phyloP scores from a whole-genome alignment of 1,140 invertebrate genomes.

The Magallana angulata region DNA sequence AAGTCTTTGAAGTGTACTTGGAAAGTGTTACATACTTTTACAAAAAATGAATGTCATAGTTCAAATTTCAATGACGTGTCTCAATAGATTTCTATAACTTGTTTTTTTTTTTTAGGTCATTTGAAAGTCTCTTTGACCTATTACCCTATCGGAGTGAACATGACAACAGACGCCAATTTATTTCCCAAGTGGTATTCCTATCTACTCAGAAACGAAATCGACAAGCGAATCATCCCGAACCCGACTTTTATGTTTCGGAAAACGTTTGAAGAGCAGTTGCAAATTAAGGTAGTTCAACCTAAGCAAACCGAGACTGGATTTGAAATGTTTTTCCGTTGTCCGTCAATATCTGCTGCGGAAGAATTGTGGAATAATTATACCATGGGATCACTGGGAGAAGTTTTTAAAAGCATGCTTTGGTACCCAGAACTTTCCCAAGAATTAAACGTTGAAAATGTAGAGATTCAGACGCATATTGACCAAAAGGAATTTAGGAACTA shows the following conservation, averaged over 20 bases:
- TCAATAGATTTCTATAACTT: neutral
- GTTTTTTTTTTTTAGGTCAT: constrained; percentile 32
- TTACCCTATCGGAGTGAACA: constrained; percentile 30
- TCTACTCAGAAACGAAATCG: neutral
- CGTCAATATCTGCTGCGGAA: neutral
- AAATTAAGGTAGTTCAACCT: neutral
- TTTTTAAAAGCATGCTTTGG: constrained; percentile 37
- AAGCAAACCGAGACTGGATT: neutral
- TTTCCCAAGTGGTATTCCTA: neutral
- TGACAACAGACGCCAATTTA: neutral
- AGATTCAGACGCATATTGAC: constrained; percentile 19
- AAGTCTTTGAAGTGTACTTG: too few relatives aligned
- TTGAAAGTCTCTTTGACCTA: constrained; percentile 32
- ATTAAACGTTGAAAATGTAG: constrained; percentile 13
- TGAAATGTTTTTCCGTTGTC: constrained; percentile 38
- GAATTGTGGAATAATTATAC: constrained; percentile 43
- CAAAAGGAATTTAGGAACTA: constrained; percentile 39
- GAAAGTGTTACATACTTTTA: too few relatives aligned
- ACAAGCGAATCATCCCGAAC: neutral
- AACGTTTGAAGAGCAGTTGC: neutral
- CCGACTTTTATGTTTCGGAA: neutral
- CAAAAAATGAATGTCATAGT: too few relatives aligned
- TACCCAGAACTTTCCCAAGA: constrained; percentile 14
- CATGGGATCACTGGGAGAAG: constrained; percentile 26
- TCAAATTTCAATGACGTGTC: neutral